A percentile compares a stretch with the other conserved stretches of the same genome.
Conservation (phyloP, 2,888 invertebrate genomes). For the Eupithecia subumbrata region DNA sequence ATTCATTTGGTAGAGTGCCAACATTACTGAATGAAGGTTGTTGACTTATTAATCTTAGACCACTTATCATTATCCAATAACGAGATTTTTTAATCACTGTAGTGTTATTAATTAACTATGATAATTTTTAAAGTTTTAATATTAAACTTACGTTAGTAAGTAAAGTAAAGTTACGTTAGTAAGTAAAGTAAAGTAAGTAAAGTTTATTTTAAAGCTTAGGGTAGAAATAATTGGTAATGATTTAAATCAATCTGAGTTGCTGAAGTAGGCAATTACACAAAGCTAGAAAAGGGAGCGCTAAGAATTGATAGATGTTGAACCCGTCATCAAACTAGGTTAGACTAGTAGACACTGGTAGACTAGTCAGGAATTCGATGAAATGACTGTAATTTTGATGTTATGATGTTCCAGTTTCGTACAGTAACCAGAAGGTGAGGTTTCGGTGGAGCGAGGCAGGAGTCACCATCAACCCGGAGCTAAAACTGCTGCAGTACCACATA, state of each 20-base stretch:
- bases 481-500: conserved; percentile 91
- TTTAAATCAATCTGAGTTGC: not conserved
- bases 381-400: not conserved
- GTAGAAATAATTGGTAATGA: not conserved
- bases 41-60: not conserved
- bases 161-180: not conserved
- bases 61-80: too few species aligned
- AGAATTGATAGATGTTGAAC: not conserved
- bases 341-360: too few species aligned
- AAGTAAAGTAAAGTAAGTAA: not conserved
- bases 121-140: too few species aligned
- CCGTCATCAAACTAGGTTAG: not conserved
- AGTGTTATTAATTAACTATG: too few species aligned
- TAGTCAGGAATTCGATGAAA: too few species aligned
- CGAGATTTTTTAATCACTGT: not conserved
- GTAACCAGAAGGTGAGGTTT: conserved; percentile 89
- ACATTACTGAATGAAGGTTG: not conserved
- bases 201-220: not conserved
- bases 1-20: not conserved
- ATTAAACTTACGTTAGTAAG: not conserved
- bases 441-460: conserved; percentile 91
- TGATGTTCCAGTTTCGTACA: conserved; percentile 88
- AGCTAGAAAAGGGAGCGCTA: not conserved
- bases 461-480: conserved; percentile 90
- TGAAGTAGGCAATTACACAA: not conserved